Conservation (phyloP, 2,888 invertebrate species). For the Polia nebulosa region DNA sequence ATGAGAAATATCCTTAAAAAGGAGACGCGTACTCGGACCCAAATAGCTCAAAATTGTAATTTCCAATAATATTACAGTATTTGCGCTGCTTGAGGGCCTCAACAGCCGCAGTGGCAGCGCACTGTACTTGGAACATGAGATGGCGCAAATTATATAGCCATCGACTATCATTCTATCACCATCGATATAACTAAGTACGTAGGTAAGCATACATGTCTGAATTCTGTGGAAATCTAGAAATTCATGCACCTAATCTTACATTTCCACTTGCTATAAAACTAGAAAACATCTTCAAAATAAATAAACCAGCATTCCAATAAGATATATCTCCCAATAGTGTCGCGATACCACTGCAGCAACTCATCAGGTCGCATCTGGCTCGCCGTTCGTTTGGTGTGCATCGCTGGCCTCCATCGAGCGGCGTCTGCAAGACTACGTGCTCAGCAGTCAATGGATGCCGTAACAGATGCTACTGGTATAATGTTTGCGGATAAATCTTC, state of each 20-base stretch:
- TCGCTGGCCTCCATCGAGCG: neutral
- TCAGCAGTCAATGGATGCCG: conserved; percentile 26
- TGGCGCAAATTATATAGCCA: too few relatives aligned
- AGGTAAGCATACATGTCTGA: too few relatives aligned
- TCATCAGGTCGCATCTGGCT: conserved; percentile 43
- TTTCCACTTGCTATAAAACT: neutral
- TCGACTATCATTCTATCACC: too few relatives aligned
- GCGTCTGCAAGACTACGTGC: conserved; percentile 37
- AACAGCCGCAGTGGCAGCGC: too few relatives aligned
- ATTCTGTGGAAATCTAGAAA: neutral
- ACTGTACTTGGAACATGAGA: too few relatives aligned
- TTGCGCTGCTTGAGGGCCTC: too few relatives aligned
- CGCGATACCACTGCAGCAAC: conserved; percentile 35
- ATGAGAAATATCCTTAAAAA: neutral
- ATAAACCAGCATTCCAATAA: conserved; percentile 21
- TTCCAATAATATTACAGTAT: too few relatives aligned
- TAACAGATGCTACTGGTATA: conserved; percentile 17
- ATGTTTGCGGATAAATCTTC: conserved; percentile 30
- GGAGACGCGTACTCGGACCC: too few relatives aligned
- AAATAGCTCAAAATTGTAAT: too few relatives aligned
- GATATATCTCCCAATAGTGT: conserved; percentile 15
- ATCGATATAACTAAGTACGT: too few relatives aligned
- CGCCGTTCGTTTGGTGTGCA: conserved; percentile 16
- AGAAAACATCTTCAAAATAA: conserved; percentile 15
- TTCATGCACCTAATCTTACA: neutral